Percentiles rank a stretch among this genome's conserved stretches.
Conservation (phyloP, 2,797 vertebrate genomes). For the Clarias pachynema region DNA sequence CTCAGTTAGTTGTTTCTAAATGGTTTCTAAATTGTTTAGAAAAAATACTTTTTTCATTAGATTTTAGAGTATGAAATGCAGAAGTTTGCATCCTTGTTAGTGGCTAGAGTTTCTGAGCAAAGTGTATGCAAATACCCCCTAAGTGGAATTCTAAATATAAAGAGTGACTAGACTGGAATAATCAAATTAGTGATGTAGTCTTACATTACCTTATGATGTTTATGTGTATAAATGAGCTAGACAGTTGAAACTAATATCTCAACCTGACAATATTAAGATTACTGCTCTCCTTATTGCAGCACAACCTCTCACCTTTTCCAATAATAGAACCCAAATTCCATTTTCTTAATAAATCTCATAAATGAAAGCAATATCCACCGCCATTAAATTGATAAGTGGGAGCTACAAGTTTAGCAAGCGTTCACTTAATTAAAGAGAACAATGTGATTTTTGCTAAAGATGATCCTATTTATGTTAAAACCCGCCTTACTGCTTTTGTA, state of each 20-base stretch:
- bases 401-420: neutral
- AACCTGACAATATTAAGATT: slow-evolving; percentile 4
- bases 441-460: neutral
- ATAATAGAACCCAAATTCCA: slow-evolving; percentile 10
- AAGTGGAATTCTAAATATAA: neutral
- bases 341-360: slow-evolving; percentile 8
- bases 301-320: neutral
- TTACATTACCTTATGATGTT: neutral
- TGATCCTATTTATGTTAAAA: neutral
- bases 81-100: neutral
- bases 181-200: neutral
- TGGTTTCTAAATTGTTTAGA: neutral
- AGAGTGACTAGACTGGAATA: neutral
- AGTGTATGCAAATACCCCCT: neutral
- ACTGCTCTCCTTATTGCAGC: neutral
- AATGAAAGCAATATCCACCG: slow-evolving; percentile 1
- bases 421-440: slow-evolving; percentile 14
- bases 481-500: neutral
- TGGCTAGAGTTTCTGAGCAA: neutral
- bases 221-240: neutral
- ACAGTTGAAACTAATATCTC: neutral
- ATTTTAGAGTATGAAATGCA: neutral
- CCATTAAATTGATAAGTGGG: slow-evolving; percentile 8
- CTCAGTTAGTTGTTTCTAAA: neutral
- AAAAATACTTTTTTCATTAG: neutral